Evolutionary conservation across 2,113 vertebrate species (phyloP).

Genomic region (Hypocryptadius cinnamomeus): DNA sequence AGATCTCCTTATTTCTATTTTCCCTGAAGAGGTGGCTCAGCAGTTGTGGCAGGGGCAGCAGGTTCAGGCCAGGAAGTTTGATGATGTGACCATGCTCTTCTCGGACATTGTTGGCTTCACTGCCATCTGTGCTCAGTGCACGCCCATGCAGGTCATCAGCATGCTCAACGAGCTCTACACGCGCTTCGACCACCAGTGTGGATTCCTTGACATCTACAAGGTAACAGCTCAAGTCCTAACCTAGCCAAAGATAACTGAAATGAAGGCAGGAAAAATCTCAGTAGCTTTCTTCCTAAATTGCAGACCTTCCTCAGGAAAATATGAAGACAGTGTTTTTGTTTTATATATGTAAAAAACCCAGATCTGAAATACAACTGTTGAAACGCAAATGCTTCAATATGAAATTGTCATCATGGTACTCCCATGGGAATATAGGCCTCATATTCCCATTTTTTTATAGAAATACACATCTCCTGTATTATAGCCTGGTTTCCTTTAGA

Average conservation of each 20-base stretch:
- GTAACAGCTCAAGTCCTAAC: slow-evolving; percentile 56
- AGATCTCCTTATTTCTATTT: slow-evolving; percentile 96
- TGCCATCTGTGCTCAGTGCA: slow-evolving; percentile 95
- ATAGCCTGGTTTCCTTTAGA: not conserved
- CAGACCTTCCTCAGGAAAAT: not conserved
- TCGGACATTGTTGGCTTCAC: slow-evolving; percentile 99
- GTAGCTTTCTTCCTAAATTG: not conserved
- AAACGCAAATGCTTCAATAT: not conserved
- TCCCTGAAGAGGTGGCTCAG: slow-evolving; percentile 95
- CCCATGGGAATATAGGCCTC: not conserved
- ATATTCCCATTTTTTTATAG: not conserved
- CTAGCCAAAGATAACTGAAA: not conserved
- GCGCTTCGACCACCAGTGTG: slow-evolving; percentile 96
- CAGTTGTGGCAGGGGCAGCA: slow-evolving; percentile 93
- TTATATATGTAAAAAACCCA: rapidly evolving
- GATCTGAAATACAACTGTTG: not conserved
- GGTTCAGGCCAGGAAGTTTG: slow-evolving; percentile 93
- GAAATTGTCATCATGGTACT: not conserved
- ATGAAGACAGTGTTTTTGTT: not conserved
- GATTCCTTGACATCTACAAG: slow-evolving; percentile 97
- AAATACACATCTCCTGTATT: not conserved
- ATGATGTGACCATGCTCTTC: slow-evolving; percentile 98
- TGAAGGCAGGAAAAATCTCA: not conserved
- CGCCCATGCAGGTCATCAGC: slow-evolving; percentile 98
- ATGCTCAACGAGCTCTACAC: slow-evolving; percentile 99